These are phyloP conservation scores for Phrynocephalus vlangalii DNA, from an alignment of 2,797 vertebrate genomes.

Conservation along the genomic window DNA sequence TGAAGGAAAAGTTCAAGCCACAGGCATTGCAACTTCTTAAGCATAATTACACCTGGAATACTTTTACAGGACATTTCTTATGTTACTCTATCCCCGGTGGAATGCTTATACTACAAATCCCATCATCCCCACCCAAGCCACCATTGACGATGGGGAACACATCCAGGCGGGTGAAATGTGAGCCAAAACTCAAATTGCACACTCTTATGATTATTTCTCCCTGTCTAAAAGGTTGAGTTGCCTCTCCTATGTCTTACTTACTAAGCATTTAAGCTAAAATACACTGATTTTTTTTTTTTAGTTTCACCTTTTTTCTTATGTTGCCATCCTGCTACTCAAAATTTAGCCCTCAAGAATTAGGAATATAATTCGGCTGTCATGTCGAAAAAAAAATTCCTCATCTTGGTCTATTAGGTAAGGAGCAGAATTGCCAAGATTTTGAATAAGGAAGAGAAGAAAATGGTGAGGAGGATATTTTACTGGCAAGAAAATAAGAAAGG, in stretches of 20 bases:
- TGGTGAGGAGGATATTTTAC: background rate
- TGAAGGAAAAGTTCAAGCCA: too few relatives aligned
- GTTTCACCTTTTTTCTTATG: too few relatives aligned
- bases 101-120: background rate
- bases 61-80: background rate
- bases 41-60: background rate
- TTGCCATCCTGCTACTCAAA: background rate
- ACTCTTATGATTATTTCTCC: too few relatives aligned
- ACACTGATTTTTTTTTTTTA: too few relatives aligned
- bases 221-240: too few relatives aligned
- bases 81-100: background rate
- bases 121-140: background rate
- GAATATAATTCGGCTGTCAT: background rate
- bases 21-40: background rate
- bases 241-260: too few relatives aligned
- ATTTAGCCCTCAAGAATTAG: background rate
- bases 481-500: background rate
- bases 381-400: background rate
- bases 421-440: too few relatives aligned
- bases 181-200: too few relatives aligned
- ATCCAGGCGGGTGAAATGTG: too few relatives aligned
- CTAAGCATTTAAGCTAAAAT: too few relatives aligned
- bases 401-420: background rate
- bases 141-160: too few relatives aligned
- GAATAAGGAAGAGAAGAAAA: background rate